phyloP scores from a whole-genome alignment of 2,888 invertebrate species.

The Lathronympha strigana region DNA sequence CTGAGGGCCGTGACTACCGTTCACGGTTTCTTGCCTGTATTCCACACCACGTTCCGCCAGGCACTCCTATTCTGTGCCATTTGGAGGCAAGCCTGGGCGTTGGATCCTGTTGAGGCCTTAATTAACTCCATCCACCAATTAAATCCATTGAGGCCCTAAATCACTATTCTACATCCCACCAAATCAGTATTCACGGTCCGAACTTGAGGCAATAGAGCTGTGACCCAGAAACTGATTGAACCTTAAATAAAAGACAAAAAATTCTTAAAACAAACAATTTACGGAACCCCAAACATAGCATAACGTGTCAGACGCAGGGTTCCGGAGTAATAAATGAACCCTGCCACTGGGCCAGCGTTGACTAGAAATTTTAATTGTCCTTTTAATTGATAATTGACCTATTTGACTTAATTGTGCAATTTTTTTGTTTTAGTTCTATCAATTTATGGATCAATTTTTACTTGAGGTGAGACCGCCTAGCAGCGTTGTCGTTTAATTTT shows the following conservation, averaged over 20 bases:
- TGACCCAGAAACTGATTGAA: too few species aligned
- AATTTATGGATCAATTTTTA: conserved; percentile 23
- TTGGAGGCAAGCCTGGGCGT: too few species aligned
- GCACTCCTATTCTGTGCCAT: too few species aligned
- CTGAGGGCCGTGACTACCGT: too few species aligned
- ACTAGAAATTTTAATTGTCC: conserved; percentile 27
- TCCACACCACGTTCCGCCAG: too few species aligned
- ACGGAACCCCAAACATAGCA: conserved; percentile 26
- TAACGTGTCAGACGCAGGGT: conserved; percentile 7
- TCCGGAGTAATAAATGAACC: conserved; percentile 36
- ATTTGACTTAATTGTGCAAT: conserved; percentile 28
- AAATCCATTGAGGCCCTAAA: too few species aligned
- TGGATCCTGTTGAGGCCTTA: too few species aligned
- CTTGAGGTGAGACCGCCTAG: background rate
- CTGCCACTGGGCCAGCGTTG: conserved; percentile 19
- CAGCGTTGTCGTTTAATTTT: background rate
- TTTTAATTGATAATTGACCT: conserved; percentile 39
- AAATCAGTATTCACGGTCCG: too few species aligned
- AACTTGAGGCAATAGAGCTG: too few species aligned
- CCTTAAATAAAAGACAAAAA: background rate
- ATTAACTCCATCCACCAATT: too few species aligned
- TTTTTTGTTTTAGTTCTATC: conserved; percentile 23
- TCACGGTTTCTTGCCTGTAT: too few species aligned
- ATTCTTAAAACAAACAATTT: background rate
- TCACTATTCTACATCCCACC: too few species aligned